Evolutionary conservation across 2,113 vertebrate genomes (phyloP).

Genomic region (Trinectes maculatus): DNA sequence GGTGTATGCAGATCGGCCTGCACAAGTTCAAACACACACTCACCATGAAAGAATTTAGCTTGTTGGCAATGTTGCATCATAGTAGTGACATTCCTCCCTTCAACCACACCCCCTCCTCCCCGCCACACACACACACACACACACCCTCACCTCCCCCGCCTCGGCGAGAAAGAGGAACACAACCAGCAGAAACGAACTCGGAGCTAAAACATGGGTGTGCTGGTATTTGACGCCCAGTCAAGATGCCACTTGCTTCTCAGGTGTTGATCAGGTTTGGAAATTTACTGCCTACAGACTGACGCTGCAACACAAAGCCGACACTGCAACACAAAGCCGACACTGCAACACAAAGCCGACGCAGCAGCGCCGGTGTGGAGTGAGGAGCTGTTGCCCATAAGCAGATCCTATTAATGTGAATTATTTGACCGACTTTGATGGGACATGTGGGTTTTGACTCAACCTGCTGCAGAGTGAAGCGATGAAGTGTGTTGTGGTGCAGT

Average conservation of each 20-base stretch:
- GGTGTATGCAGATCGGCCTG: not conserved
- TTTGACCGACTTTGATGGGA: too few relatives aligned
- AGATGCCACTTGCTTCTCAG: conserved; percentile 13
- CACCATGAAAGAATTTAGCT: conserved; percentile 36
- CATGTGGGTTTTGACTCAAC: not conserved
- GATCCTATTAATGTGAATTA: not conserved
- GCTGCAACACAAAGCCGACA: not conserved
- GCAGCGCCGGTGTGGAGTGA: not conserved
- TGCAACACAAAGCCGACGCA: not conserved
- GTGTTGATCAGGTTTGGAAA: not conserved
- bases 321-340: not conserved
- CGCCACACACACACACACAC: not conserved
- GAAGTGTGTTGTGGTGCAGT: not conserved
- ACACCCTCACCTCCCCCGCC: too few relatives aligned
- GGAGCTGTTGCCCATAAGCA: not conserved
- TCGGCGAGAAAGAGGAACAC: too few relatives aligned
- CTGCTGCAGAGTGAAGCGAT: not conserved
- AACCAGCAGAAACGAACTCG: not conserved
- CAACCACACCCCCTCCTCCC: conserved; percentile 4
- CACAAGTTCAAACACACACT: conserved; percentile 24
- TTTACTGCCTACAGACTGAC: not conserved
- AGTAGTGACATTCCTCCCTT: conserved; percentile 1
- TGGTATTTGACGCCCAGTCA: not conserved
- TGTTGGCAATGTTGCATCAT: conserved; percentile 34
- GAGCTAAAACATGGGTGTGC: conserved; percentile 27